Evolutionary conservation across 2,888 invertebrate genomes (phyloP), one percentile per base, ranked within the genome.

Genomic region (Drosophila meridiana): DNA sequence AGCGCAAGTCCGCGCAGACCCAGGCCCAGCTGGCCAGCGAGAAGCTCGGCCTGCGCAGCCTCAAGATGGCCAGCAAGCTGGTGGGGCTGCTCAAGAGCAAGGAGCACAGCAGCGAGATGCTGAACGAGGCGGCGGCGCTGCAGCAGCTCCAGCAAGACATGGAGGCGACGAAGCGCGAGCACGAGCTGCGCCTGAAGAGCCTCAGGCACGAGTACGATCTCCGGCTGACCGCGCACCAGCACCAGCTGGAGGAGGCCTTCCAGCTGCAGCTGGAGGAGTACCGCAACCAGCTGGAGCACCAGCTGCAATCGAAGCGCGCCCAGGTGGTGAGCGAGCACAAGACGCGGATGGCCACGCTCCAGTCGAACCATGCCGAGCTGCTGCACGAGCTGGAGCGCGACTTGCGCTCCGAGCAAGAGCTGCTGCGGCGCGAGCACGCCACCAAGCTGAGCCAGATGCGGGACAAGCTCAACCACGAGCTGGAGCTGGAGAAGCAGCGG

Each of bases 341-440:
- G 42, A 84, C 84, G 0, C 92, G 92, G 36, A 90, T 94, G 75
- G 91, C 92, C 30, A 90, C 91, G 3, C 65, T 93, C 11, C 92
- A 93, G 55, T 82, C 89, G 61, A 93, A 93, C 69, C 93, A 93
- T 48, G 80, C 91, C 1, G 93, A 93, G 68, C 90, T 93, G 11
- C 77, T 93, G 6, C 91, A 92, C 26, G 93, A 93, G 32, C 80
- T 93, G 3, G 93, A 93, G 52, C 82, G 93, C 0, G 93, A 93
- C 69, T 55, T 93, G 43, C 93, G 92, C 74, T 92, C 92, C 64
- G 92, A 96, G 95, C 96, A 96, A 90, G 95, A 95, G 80, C 94
- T 95, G 0, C 92, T 96, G 0, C 94, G 96, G 2, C 95, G 95
- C 7, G 96, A 96, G 70, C 96, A 97, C 91, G 94, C 95, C 34